Conservation (phyloP, 2,113 vertebrate genomes). For the Salvator merianae region DNA sequence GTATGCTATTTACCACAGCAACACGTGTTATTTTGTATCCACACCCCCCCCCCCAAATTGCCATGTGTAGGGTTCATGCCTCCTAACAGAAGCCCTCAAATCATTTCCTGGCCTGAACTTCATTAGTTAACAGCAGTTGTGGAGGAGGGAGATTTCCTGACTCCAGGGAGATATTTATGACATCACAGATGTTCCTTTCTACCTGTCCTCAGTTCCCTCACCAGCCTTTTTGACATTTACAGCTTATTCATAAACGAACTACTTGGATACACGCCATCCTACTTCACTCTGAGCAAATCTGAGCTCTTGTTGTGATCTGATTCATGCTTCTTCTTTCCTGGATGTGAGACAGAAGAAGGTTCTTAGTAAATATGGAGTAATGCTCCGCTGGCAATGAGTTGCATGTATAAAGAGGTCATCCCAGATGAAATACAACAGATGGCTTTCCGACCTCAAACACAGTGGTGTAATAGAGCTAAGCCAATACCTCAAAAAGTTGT, state of each 20-base stretch:
- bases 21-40: not conserved
- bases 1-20: not conserved
- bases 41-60: not conserved
- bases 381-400: not conserved
- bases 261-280: not conserved
- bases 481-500: not conserved
- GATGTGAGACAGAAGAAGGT: not conserved
- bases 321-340: not conserved
- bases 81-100: not conserved
- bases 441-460: not conserved
- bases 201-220: not conserved
- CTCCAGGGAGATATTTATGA: constrained; percentile 14
- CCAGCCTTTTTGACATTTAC: not conserved
- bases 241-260: not conserved
- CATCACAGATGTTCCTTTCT: not conserved
- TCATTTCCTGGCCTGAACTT: not conserved
- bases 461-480: not conserved
- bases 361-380: too few species aligned
- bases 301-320: not conserved
- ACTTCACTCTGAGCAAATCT: not conserved
- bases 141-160: not conserved
- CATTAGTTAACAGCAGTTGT: not conserved
- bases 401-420: not conserved
- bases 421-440: not conserved
- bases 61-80: not conserved